A percentile compares a stretch with the other conserved stretches of the same genome.
Evolutionary conservation across 2,113 vertebrate species (phyloP).

Genomic region (Nestor notabilis): DNA sequence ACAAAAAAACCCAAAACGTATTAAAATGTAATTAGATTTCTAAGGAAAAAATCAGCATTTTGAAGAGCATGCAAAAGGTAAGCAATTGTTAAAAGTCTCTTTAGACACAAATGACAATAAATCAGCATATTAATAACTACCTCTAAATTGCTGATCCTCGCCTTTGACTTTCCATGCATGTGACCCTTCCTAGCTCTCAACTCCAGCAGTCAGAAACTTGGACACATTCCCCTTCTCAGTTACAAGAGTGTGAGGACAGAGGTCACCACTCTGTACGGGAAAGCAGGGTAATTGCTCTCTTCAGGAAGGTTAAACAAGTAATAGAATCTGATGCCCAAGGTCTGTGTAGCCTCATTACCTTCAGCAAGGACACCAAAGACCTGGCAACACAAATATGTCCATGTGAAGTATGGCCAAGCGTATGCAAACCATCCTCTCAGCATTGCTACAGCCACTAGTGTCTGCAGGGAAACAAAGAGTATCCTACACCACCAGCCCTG

Average conservation of each 20-base stretch:
- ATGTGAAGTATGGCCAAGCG: fast-evolving
- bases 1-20: not conserved
- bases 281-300: not conserved
- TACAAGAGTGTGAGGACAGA: not conserved
- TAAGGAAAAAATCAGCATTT: conserved; percentile 5
- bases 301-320: conserved; percentile 3
- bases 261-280: not conserved
- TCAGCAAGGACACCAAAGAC: conserved; percentile 22
- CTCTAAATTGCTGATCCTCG: conserved; percentile 23
- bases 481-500: not conserved
- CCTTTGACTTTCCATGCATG: conserved; percentile 1
- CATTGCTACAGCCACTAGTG: fast-evolving
- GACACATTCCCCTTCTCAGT: not conserved
- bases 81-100: conserved; percentile 30
- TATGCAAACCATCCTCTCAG: not conserved
- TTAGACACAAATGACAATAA: conserved; percentile 35
- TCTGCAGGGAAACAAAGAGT: fast-evolving
- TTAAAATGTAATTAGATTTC: conserved; percentile 31
- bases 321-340: not conserved
- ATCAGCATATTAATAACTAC: conserved; percentile 55
- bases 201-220: not conserved
- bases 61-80: conserved; percentile 17
- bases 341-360: not conserved
- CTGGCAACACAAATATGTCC: not conserved
- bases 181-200: not conserved